Conservation (phyloP, 1,140 invertebrate genomes). For the Dendrolimus kikuchii region DNA sequence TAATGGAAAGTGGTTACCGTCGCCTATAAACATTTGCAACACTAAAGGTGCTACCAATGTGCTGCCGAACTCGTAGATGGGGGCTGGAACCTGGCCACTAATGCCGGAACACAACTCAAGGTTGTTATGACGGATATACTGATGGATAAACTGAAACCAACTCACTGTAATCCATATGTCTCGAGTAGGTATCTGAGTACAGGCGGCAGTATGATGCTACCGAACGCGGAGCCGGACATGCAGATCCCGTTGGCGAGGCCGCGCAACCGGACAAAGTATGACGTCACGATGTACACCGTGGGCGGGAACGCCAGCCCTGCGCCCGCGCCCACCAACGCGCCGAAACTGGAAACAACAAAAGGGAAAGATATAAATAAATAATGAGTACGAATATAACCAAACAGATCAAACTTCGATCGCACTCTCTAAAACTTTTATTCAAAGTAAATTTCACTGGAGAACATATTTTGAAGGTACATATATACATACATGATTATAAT, state of each 20-base stretch:
- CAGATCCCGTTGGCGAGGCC: slow-evolving; percentile 92
- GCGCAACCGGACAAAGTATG: slow-evolving; percentile 86
- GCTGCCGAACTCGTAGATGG: no score
- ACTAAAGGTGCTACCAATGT: no score
- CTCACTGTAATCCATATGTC: slow-evolving; percentile 82
- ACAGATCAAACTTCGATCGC: no score
- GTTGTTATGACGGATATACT: no score
- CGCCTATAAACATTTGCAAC: no score
- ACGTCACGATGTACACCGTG: slow-evolving; percentile 92
- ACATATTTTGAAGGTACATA: no score
- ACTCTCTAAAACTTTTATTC: no score
- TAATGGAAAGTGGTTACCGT: no score
- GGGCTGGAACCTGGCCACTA: no score
- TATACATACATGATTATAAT: no score
- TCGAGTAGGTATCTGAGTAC: slow-evolving; percentile 80
- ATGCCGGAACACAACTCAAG: no score
- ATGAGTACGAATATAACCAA: not conserved
- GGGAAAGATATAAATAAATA: slow-evolving; percentile 6
- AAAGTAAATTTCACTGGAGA: no score
- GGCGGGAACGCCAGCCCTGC: slow-evolving; percentile 88
- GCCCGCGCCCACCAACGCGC: slow-evolving; percentile 85
- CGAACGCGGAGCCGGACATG: slow-evolving; percentile 90
- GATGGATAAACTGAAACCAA: slow-evolving; percentile 16
- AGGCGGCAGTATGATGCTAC: slow-evolving; percentile 85
- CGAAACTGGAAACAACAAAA: slow-evolving; percentile 77